Conservation (phyloP, 2,113 vertebrate genomes). For the Semicossyphus pulcher region DNA sequence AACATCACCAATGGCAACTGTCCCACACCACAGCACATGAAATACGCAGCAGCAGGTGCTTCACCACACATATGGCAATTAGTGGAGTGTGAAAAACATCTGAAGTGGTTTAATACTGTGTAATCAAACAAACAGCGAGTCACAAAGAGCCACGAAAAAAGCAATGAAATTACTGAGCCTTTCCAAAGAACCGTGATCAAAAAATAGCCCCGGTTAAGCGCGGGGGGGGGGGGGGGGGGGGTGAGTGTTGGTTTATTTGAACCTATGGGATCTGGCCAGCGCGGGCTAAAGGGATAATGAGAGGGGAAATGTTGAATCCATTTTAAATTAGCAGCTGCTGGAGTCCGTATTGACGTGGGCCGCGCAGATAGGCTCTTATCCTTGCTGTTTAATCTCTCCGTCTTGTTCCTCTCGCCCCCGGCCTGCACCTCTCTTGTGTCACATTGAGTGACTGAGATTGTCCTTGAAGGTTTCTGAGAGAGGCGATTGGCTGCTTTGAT, state of each 20-base stretch:
- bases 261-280: constrained; percentile 18
- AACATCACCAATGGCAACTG: neutral
- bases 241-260: constrained; percentile 24
- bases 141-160: constrained; percentile 21
- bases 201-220: constrained; percentile 38
- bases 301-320: constrained; percentile 67
- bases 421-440: constrained; percentile 66
- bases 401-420: constrained; percentile 58
- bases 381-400: constrained; percentile 65
- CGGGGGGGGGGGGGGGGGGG: neutral
- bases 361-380: constrained; percentile 51
- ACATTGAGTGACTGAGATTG: constrained; percentile 72
- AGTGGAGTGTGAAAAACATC: constrained; percentile 37
- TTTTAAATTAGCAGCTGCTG: constrained; percentile 60
- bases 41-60: constrained; percentile 36
- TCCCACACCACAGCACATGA: neutral
- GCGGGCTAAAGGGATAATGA: constrained; percentile 58
- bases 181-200: constrained; percentile 28
- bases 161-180: constrained; percentile 24
- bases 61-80: constrained; percentile 28
- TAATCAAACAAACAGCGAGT: constrained; percentile 38
- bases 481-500: constrained; percentile 64
- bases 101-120: constrained; percentile 43
- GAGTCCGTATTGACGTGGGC: constrained; percentile 40
- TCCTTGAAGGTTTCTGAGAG: constrained; percentile 77